Evolutionary conservation across 2,888 invertebrate species (phyloP).

Genomic region (Cantharis lateralis): DNA sequence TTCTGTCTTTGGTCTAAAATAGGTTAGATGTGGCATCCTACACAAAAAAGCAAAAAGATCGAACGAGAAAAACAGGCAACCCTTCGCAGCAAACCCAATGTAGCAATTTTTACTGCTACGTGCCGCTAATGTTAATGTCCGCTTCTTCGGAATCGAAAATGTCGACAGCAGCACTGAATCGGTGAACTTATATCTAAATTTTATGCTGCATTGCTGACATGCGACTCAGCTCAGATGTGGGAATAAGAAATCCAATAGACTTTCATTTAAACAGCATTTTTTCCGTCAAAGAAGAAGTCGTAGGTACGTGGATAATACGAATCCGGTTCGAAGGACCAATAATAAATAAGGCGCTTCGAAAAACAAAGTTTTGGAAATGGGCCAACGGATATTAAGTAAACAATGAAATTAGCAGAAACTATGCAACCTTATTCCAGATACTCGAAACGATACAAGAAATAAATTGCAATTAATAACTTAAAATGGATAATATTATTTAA

Average conservation of each 20-base stretch:
- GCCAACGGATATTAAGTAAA: background rate
- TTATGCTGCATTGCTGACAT: conserved; percentile 21
- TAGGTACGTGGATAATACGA: background rate
- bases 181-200: conserved; percentile 26
- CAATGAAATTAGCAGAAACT: background rate
- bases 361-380: background rate
- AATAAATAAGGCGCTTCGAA: background rate
- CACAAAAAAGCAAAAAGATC: conserved; percentile 25
- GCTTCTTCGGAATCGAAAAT: conserved; percentile 25
- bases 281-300: background rate
- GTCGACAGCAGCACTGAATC: conserved; percentile 23
- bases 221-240: conserved; percentile 14
- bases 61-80: conserved; percentile 30
- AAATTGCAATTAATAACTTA: conserved; percentile 34
- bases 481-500: conserved; percentile 32
- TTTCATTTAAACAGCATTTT: background rate
- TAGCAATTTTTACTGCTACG: conserved; percentile 42
- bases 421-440: background rate
- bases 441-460: conserved; percentile 25
- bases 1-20: conserved; percentile 29
- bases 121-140: conserved; percentile 35
- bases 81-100: conserved; percentile 35
- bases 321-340: background rate
- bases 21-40: conserved; percentile 28
- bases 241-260: conserved; percentile 26